Base-by-base conservation (phyloP, 2,113 vertebrate species). In the Triplophysa siluroides region DNA sequence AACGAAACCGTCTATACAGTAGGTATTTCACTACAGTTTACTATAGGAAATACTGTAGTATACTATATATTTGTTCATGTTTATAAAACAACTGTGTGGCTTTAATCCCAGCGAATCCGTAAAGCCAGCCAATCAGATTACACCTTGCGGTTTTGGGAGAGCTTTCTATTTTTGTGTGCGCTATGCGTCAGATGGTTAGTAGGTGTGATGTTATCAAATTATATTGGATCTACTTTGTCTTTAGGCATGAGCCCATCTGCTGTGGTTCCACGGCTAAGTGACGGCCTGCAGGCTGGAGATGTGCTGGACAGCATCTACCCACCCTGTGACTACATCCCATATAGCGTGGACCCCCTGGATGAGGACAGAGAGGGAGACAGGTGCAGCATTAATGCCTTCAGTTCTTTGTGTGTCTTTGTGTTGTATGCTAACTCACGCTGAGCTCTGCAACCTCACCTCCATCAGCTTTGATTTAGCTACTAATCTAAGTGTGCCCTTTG, bases 301-400 rank as follows among this genome's bases (percentile, higher is more conserved):
- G 85, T 84, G 52, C 50, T 92, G 75, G 96, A 97, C 18, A 89
- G 92, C 43, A 83, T 91, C 1, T 93, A 95, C 54, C 93, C 93
- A 0, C 81, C 95, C 18, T 95, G 95, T 75, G 96, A 98, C 73
- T 94, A 93, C 84, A 90, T 90, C 0, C 88, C 94, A 54, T 93
- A 91, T 84, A 86, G 82, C 12, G 73, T 96, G 83, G 97, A 98
- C 81, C 96, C 96, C 80, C 90, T 97, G 78, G 96, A 98, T 89
- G 97, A 99, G 47, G 96, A 96, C 61, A 90, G 93, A 84, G 97
- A 99, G 70, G 88, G 90, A 9, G 96, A 99, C 86, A 96, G 95
- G 97, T 97, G 87, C 33, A 29, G 13, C 2, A 26, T 52, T 29
- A 10, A 47, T 38, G 29, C 64, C 23, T 4, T 75, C 1, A 21